Evolutionary conservation across 2,888 invertebrate species (phyloP).

Genomic region (Strigamia maritima): DNA sequence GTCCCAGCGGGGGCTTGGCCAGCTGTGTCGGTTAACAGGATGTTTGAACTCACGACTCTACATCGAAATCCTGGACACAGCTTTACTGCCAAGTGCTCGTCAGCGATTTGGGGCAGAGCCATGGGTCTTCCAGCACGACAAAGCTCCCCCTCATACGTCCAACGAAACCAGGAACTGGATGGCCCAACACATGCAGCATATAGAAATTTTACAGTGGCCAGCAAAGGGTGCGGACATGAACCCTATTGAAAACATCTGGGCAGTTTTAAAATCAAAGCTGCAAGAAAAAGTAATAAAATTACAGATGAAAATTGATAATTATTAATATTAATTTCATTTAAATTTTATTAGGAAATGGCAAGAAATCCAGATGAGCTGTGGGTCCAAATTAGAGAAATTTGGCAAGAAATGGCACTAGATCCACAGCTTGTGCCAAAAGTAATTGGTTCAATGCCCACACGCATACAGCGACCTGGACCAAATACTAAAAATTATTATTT

Average conservation of each 20-base stretch:
- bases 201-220: not conserved
- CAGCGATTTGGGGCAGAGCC: not conserved
- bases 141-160: not conserved
- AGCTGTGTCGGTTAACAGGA: not conserved
- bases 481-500: too few species aligned
- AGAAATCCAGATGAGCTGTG: not conserved
- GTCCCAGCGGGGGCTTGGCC: not conserved
- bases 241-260: not conserved
- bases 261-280: not conserved
- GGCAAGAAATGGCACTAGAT: not conserved
- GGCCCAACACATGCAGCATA: not conserved
- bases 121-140: not conserved
- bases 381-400: not conserved
- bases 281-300: too few species aligned
- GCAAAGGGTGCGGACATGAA: not conserved
- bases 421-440: not conserved
- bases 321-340: too few species aligned
- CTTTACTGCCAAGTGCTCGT: not conserved
- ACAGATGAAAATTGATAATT: too few species aligned
- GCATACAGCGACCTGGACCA: too few species aligned
- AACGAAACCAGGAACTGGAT: not conserved
- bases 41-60: not conserved
- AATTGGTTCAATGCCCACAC: not conserved
- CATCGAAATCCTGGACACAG: not conserved
- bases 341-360: not conserved